Conservation (phyloP, 2,888 invertebrate species). For the Himalopsyche anomala region DNA sequence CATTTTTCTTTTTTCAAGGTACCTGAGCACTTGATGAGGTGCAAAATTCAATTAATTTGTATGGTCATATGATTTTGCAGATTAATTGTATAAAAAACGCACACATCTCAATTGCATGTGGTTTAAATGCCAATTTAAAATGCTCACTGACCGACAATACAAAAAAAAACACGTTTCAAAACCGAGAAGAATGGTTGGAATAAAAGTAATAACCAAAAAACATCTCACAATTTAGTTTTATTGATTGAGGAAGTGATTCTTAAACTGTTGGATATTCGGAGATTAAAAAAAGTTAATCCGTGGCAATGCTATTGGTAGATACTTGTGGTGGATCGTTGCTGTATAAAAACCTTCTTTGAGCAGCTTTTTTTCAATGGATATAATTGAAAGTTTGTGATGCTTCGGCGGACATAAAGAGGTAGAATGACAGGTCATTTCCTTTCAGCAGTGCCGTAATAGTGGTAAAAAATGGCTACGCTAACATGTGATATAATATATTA, state of each 20-base stretch:
- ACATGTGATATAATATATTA: background rate
- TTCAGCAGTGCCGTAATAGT: constrained; percentile 17
- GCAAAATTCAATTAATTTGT: too few species aligned
- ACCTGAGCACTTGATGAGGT: too few species aligned
- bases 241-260: constrained; percentile 26
- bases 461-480: background rate
- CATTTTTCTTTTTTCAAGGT: too few species aligned
- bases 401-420: constrained; percentile 20
- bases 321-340: background rate
- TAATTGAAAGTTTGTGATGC: constrained; percentile 30
- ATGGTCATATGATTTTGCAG: too few species aligned
- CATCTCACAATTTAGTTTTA: background rate
- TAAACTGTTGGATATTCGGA: background rate
- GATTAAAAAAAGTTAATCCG: background rate
- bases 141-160: background rate
- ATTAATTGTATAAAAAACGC: too few species aligned
- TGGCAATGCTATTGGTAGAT: background rate
- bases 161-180: constrained; percentile 6
- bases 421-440: constrained; percentile 30
- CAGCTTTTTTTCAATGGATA: constrained; percentile 16
- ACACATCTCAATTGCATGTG: too few species aligned
- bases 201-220: constrained; percentile 13
- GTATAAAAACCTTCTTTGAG: background rate
- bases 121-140: background rate
- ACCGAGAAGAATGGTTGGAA: background rate